Percentiles rank a stretch among this genome's conserved stretches.
phyloP scores from a whole-genome alignment of 2,888 invertebrate genomes.

The Anthrax anthrax region DNA sequence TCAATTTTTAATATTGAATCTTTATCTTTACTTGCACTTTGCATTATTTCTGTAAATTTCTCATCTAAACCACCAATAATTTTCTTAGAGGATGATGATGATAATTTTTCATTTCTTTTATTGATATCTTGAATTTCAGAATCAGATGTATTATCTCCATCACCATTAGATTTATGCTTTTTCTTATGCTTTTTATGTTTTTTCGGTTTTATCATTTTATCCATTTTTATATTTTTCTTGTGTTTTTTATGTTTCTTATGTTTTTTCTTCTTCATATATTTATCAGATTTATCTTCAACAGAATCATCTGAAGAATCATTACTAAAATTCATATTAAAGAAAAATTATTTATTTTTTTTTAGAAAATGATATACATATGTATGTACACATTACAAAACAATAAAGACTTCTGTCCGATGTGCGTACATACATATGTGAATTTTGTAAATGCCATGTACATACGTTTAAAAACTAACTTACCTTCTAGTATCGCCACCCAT shows the following conservation, averaged over 20 bases:
- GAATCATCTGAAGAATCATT: conserved; percentile 9
- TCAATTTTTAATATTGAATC: conserved; percentile 17
- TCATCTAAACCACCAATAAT: conserved; percentile 18
- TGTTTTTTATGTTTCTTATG: conserved; percentile 52
- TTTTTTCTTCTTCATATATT: conserved; percentile 39
- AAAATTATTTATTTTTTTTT: too few species aligned
- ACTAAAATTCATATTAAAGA: background rate
- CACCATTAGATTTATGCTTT: conserved; percentile 32
- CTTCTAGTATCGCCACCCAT: too few species aligned
- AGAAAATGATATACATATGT: too few species aligned
- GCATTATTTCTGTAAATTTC: conserved; percentile 32
- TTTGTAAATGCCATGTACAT: too few species aligned
- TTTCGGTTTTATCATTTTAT: conserved; percentile 40
- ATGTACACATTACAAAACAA: too few species aligned
- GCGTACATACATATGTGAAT: too few species aligned
- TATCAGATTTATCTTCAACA: conserved; percentile 19
- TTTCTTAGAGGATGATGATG: background rate
- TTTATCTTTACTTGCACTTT: conserved; percentile 23
- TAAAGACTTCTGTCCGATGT: too few species aligned
- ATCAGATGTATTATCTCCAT: conserved; percentile 10
- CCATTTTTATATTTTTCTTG: conserved; percentile 43
- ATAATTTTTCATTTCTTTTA: background rate
- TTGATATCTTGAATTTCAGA: too few species aligned
- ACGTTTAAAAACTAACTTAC: too few species aligned
- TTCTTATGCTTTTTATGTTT: conserved; percentile 48